Evolutionary conservation across 2,113 vertebrate species (phyloP).

Genomic region (Podocnemis expansa): DNA sequence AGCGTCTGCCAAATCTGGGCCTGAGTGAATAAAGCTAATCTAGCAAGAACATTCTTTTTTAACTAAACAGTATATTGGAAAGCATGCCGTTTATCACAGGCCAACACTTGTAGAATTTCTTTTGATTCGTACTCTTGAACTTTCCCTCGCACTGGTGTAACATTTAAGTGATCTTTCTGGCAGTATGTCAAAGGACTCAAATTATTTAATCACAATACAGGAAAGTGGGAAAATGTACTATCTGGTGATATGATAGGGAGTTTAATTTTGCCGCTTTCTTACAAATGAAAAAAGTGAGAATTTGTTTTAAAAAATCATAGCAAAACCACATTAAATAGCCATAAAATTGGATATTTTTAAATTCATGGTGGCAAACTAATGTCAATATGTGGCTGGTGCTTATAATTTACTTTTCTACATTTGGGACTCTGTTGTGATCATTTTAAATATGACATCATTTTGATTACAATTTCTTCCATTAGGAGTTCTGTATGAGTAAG

Average conservation of each 20-base stretch:
- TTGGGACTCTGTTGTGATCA: neutral
- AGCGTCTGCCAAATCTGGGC: neutral
- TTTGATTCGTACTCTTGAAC: neutral
- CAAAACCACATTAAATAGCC: neutral
- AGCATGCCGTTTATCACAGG: rapidly evolving
- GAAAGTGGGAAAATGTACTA: neutral
- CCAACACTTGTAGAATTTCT: neutral
- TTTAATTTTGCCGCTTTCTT: neutral
- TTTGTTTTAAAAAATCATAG: neutral
- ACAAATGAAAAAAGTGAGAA: neutral
- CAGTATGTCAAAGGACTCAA: neutral
- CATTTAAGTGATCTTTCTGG: neutral
- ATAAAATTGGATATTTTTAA: neutral
- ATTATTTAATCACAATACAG: neutral
- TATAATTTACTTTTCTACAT: neutral
- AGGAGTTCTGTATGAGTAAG: neutral
- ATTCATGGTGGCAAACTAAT: neutral
- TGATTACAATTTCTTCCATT: neutral
- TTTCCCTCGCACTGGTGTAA: rapidly evolving
- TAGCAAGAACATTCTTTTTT: neutral
- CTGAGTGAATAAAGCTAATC: neutral
- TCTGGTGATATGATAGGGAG: neutral
- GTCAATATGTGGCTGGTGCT: neutral
- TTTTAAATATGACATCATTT: conserved; percentile 3
- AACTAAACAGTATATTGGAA: neutral